Conservation (phyloP, 1,140 invertebrate genomes). For the Acromyrmex charruanus region DNA sequence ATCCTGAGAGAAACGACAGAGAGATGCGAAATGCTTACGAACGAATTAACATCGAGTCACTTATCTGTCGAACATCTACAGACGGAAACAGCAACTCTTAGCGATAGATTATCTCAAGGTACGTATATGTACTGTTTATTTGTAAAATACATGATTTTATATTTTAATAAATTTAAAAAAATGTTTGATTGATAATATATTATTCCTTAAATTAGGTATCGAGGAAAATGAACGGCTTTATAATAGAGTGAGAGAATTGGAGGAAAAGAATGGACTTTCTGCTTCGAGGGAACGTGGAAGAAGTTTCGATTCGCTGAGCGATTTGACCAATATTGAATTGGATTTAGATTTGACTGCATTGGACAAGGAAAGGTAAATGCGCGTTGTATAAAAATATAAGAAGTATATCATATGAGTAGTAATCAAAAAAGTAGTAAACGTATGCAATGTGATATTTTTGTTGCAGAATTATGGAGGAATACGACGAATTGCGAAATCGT, state of each 20-base stretch:
- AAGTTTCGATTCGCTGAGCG: slow-evolving; percentile 92
- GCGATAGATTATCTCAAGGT: slow-evolving; percentile 88
- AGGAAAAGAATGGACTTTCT: slow-evolving; percentile 87
- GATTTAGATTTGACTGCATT: slow-evolving; percentile 91
- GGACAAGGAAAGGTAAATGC: slow-evolving; percentile 89
- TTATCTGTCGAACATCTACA: slow-evolving; percentile 84
- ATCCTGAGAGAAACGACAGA: slow-evolving; percentile 89
- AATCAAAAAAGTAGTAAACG: too few species aligned
- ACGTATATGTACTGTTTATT: not conserved
- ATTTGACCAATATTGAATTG: slow-evolving; percentile 92
- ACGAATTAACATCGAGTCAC: slow-evolving; percentile 89
- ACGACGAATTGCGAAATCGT: slow-evolving; percentile 90
- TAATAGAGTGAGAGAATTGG: slow-evolving; percentile 90
- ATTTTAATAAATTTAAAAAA: slow-evolving; percentile 23
- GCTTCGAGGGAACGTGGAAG: slow-evolving; percentile 87
- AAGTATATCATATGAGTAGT: not conserved
- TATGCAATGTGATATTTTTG: not conserved
- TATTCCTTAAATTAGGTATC: slow-evolving; percentile 82
- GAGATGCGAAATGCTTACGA: slow-evolving; percentile 88
- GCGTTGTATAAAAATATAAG: not conserved
- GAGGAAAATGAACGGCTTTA: slow-evolving; percentile 93
- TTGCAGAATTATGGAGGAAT: slow-evolving; percentile 91
- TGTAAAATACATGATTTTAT: not conserved
- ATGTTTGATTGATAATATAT: not conserved
- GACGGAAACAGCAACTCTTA: slow-evolving; percentile 83